Evolutionary conservation across 2,888 invertebrate genomes (phyloP), one percentile per base, ranked within the genome.

Genomic region (Plusia festucae): DNA sequence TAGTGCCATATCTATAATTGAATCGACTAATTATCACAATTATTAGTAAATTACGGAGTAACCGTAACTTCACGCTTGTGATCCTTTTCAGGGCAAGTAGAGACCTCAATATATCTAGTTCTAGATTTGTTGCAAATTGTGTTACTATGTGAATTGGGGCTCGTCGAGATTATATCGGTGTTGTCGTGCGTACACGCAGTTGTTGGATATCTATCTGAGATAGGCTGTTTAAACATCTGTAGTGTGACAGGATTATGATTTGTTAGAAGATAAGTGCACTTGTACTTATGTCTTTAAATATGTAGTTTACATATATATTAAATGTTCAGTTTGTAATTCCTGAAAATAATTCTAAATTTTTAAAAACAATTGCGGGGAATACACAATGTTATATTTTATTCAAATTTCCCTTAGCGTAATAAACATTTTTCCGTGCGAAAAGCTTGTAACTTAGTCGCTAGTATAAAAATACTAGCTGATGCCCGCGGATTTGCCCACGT

Each of bases 61-160:
- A 54, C 66, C 66, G 73, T 62, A 54, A 62, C 70, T 74, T 73
- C 66, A 73, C 66, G 73, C 75, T 73, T 62, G 59, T 51, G 60
- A 70, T 70, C 53, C 70, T 74, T 70, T 74, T 40, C 56, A 52
- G 73, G 52, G 49, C 69, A 58, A 53, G 51, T 30, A 66, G 20
- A 54, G 57, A 49, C 49, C 55, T 46, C 61, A 16, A 57, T 54
- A 27, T n/a, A n/a, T n/a, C n/a, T 27, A 30, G 55, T 24, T 57
- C 58, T 16, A 62, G 24, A 68, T 58, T 13, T 4, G 18, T 16
- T 60, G 16, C 30, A 46, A 57, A 70, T 67, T 69, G 60, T 68
- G 72, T 74, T 56, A 70, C 53, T 57, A 68, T 78, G 69, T 53
- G 78, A 81, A 81, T 70, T 62, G 70, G 78, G 70, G 71, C 77